Conservation (phyloP, 2,888 invertebrate genomes). For the Euproctis similis region DNA sequence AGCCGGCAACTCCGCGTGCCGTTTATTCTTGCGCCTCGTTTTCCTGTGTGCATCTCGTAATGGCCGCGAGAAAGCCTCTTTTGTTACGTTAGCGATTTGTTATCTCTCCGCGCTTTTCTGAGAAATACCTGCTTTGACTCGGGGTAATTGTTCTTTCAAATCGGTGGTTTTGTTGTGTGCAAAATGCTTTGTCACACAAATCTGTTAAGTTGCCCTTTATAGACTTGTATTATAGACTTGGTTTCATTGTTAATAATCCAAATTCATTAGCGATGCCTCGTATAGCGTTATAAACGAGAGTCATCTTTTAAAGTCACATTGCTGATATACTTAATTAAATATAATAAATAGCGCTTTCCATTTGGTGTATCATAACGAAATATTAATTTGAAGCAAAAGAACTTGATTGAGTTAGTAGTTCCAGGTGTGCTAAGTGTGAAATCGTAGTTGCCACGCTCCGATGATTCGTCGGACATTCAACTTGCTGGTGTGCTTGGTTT, state of each 20-base stretch:
- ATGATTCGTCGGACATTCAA: constrained; percentile 60
- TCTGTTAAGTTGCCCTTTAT: constrained; percentile 56
- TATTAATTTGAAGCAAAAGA: too few species aligned
- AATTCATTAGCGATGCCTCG: constrained; percentile 43
- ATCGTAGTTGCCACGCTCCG: constrained; percentile 56
- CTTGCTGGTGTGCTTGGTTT: constrained; percentile 54
- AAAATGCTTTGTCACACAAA: constrained; percentile 72
- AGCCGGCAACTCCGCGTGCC: constrained; percentile 29
- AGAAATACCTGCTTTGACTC: constrained; percentile 67
- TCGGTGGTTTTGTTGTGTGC: constrained; percentile 64
- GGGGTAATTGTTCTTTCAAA: constrained; percentile 72
- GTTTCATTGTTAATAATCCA: constrained; percentile 56
- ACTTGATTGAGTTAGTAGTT: neutral
- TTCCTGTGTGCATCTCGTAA: constrained; percentile 60
- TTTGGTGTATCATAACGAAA: too few species aligned
- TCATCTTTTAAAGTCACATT: constrained; percentile 8
- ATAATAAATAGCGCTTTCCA: too few species aligned
- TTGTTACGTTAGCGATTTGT: constrained; percentile 71
- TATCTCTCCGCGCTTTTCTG: constrained; percentile 64
- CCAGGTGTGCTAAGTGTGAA: constrained; percentile 37
- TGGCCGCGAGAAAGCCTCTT: constrained; percentile 72
- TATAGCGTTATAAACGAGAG: constrained; percentile 15
- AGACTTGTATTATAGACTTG: constrained; percentile 31
- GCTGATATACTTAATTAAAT: too few species aligned
- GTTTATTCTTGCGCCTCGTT: constrained; percentile 38